These are phyloP conservation scores for Hippoglossus stenolepis DNA, from an alignment of 2,113 vertebrate genomes.

Conservation along the genomic window DNA sequence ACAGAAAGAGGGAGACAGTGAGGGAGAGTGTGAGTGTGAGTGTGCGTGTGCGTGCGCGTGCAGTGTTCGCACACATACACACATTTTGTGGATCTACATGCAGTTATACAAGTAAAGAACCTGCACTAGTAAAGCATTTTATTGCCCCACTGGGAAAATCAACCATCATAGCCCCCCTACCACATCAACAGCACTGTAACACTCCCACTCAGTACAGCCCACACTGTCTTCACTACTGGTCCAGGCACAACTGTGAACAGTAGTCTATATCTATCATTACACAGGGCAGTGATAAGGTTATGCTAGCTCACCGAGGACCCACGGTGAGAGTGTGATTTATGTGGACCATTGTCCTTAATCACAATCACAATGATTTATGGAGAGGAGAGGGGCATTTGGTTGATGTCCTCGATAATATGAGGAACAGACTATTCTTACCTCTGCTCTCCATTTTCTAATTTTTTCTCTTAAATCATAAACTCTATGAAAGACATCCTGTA, in stretches of 20 bases:
- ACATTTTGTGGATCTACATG: slow-evolving; percentile 39
- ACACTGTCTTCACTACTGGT: slow-evolving; percentile 11
- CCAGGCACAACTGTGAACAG: slow-evolving; percentile 29
- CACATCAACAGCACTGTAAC: slow-evolving; percentile 3
- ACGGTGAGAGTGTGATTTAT: slow-evolving; percentile 56
- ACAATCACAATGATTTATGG: slow-evolving; percentile 56
- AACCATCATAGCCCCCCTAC: slow-evolving; percentile 33
- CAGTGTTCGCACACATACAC: slow-evolving; percentile 21
- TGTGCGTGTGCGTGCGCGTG: slow-evolving; percentile 18
- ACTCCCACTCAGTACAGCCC: slow-evolving; percentile 24
- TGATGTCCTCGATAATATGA: slow-evolving; percentile 24
- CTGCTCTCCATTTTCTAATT: slow-evolving; percentile 13
- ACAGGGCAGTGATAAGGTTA: slow-evolving; percentile 61
- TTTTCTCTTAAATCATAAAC: slow-evolving; percentile 38
- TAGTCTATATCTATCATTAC: slow-evolving; percentile 50
- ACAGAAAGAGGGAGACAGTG: slow-evolving; percentile 27
- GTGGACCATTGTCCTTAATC: slow-evolving; percentile 61
- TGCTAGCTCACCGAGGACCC: slow-evolving; percentile 46
- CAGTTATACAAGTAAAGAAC: slow-evolving; percentile 35
- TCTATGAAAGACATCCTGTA: slow-evolving; percentile 32
- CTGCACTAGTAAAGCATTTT: slow-evolving; percentile 53
- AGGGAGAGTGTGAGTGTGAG: slow-evolving; percentile 4
- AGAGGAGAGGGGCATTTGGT: slow-evolving; percentile 15
- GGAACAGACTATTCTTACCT: slow-evolving; percentile 32
- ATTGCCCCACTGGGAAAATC: slow-evolving; percentile 50